These are phyloP conservation scores for Epinephelus moara DNA, from an alignment of 2,113 vertebrate genomes.

Conservation along the genomic window DNA sequence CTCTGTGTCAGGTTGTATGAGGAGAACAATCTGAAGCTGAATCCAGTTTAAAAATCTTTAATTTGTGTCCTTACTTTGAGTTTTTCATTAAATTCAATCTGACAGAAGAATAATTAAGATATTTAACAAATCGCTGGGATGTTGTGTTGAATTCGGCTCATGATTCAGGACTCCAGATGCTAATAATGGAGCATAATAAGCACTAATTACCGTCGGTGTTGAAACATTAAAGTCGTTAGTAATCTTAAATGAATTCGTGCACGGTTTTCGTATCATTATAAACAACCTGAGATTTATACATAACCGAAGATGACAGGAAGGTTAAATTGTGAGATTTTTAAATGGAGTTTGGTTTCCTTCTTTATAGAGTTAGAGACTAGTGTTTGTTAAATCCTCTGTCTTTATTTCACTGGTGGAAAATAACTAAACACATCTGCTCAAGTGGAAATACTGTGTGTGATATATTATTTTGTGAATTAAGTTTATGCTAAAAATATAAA, in stretches of 20 bases:
- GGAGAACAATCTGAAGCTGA: neutral
- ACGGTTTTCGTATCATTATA: neutral
- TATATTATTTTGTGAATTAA: no score
- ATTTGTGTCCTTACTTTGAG: neutral
- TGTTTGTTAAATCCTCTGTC: no score
- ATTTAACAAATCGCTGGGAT: neutral
- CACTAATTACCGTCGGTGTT: neutral
- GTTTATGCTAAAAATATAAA: no score
- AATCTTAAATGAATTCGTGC: no score
- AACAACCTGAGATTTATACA: neutral
- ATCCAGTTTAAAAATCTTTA: neutral
- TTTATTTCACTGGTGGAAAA: no score
- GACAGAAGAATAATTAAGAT: neutral
- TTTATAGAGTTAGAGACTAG: no score
- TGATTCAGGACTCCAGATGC: neutral
- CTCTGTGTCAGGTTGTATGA: neutral
- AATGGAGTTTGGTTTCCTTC: no score
- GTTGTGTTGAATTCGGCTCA: neutral
- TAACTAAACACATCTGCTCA: no score
- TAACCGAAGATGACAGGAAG: no score
- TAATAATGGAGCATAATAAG: no score
- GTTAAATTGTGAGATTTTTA: no score
- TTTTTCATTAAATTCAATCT: neutral
- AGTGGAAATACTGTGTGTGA: no score
- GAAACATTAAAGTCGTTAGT: neutral